Evolutionary conservation across 2,888 invertebrate genomes (phyloP), one percentile per base, ranked within the genome.

Genomic region (Dicranocentrus wangi): DNA sequence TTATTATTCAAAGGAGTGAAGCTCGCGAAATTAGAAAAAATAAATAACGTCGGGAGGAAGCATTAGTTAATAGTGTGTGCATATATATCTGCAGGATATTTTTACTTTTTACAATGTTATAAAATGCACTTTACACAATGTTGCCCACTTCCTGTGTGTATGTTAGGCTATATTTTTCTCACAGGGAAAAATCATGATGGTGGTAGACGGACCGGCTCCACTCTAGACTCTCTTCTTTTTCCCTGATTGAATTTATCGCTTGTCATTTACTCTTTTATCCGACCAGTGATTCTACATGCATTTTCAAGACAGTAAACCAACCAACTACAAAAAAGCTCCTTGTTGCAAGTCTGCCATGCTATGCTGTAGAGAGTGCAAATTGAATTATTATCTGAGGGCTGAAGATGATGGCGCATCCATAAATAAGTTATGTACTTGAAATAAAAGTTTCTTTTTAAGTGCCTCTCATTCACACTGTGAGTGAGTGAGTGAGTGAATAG

Each of bases 331-430:
- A 39, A 39, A 39, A 39, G 7, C 39, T 7, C 39, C 39, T 39
- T 13, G 39, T 39, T 39, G 39, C 8, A 39, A 8, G 39, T n/a
- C n/a, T n/a, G n/a, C n/a, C n/a, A n/a, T n/a, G n/a, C n/a, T n/a
- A n/a, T n/a, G n/a, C n/a, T 47, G 47, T 58, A 25, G 25, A 5
- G 32, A 42, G 65, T 65, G 53, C 73, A 73, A 73, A 73, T 73
- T 73, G 63, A 73, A 73, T 73, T 73, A 73, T 73, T 65, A 73
- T 72, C 71, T 72, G 72, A 47, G 60, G 47, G 47, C 61, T 61
- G 25, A 17, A 27, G 60, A 61, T 43, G 61, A 72, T 72, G 71
- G 43, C 60, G 69, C 71, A 61, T 71, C 63, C 51, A 53, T 61
- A 73, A 73, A 65, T 73, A 65, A 71, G 71, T 60, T 71, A 72